Conservation (phyloP, 92 coral and sea anemone species). For the Epizoanthus ramosus region DNA sequence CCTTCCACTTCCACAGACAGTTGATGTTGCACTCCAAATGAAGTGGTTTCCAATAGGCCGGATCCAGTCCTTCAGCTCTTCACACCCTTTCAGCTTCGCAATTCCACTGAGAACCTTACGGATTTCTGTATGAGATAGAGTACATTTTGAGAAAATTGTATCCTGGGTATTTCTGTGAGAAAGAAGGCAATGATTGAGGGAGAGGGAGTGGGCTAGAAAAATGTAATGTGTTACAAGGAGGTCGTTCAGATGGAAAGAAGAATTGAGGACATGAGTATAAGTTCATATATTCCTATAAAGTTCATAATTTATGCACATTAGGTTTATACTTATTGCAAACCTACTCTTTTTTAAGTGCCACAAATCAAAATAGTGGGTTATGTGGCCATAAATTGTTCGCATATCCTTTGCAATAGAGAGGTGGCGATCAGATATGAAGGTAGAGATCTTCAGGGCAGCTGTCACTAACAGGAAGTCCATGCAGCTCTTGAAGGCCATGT, state of each 20-base stretch:
- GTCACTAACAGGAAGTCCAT: slow-evolving; percentile 18
- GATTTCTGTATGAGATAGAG: slow-evolving; percentile 29
- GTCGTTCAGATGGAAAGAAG: slow-evolving; percentile 11
- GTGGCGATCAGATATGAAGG: slow-evolving; percentile 31
- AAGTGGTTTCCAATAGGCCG: slow-evolving; percentile 65
- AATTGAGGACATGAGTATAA: slow-evolving; percentile 13
- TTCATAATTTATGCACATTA: background rate
- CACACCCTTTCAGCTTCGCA: slow-evolving; percentile 46
- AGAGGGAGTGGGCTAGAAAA: slow-evolving; percentile 28
- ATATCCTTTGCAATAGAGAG: slow-evolving; percentile 33
- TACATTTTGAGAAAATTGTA: background rate
- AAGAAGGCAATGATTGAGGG: background rate
- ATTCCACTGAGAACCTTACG: slow-evolving; percentile 14
- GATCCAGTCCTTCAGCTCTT: slow-evolving; percentile 56
- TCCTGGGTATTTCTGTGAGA: slow-evolving; percentile 24
- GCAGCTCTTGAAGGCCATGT: slow-evolving; percentile 12
- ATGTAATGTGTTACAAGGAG: slow-evolving; percentile 7
- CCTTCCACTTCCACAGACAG: slow-evolving; percentile 63
- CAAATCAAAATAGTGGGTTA: slow-evolving; percentile 35
- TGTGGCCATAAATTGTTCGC: slow-evolving; percentile 20
- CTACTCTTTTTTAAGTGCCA: slow-evolving; percentile 47
- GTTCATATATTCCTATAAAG: background rate
- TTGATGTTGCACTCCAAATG: slow-evolving; percentile 68
- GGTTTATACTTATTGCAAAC: slow-evolving; percentile 4
- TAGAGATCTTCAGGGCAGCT: background rate